These are phyloP conservation scores for Tetragonisca angustula DNA, from an alignment of 2,888 invertebrate species.

Conservation along the genomic window DNA sequence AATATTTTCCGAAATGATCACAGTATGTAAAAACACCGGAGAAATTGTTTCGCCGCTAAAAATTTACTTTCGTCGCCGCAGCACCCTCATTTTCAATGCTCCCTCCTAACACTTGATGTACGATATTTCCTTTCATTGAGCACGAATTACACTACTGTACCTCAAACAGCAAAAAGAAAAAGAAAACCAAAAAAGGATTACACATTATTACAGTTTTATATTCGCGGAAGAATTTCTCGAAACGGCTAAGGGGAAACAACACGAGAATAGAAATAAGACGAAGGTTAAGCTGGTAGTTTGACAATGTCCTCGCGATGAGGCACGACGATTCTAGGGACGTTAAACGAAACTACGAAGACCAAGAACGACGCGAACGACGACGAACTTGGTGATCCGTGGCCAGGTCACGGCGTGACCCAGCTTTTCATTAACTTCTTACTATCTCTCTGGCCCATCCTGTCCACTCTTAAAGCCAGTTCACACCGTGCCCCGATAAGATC, in stretches of 20 bases:
- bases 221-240: no score
- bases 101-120: no score
- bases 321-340: conserved; percentile 51
- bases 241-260: conserved; percentile 22
- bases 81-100: no score
- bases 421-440: conserved; percentile 53
- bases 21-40: no score
- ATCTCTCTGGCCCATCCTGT: conserved; percentile 18
- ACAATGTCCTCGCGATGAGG: conserved; percentile 64
- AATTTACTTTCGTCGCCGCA: no score
- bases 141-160: no score
- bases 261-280: conserved; percentile 54
- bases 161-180: no score
- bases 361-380: conserved; percentile 31
- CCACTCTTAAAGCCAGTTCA: conserved; percentile 39
- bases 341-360: conserved; percentile 55
- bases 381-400: conserved; percentile 53
- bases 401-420: conserved; percentile 57
- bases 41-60: no score
- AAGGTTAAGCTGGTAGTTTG: conserved; percentile 62
- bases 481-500: conserved; percentile 50
- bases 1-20: no score
- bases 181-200: no score
- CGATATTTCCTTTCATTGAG: no score
- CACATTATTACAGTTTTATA: no score